Evolutionary conservation across 2,113 vertebrate species (phyloP), one percentile per base, ranked within the genome.

Genomic region (Ciconia maguari): DNA sequence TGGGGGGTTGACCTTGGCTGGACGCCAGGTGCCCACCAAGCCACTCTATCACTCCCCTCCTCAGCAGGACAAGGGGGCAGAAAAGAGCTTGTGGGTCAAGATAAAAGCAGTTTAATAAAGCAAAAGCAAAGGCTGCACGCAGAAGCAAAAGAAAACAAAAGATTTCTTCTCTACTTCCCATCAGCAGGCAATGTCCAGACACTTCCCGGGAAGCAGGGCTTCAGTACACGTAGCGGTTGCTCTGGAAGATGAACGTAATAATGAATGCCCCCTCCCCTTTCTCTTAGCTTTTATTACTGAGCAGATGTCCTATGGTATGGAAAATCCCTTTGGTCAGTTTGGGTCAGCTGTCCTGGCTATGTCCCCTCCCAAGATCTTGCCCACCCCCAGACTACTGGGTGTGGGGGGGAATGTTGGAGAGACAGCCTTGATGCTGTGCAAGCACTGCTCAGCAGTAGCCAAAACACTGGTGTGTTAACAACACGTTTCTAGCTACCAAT

Each of bases 181-280:
- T 27, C 83, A 69, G 30, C 30, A 87, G 18, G 41, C 7, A 3
- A 20, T 8, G 25, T 12, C 46, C 32, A 78, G 25, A 26, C 29
- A 13, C 20, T 41, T 83, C 25, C 20, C 6, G 19, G 58, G 16
- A 26, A 46, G 17, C 1, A 78, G 25, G 15, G 13, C 32, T 77
- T 26, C 44, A 24, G 26, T 9, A 27, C 0, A 4, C 4, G 10
- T 1, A 27, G 12, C 5, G 6, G 38, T 64, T 64, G 30, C 54
- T 57, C 54, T 1, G 14, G 54, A 57, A 57, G 54, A 57, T 18
- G 32, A 57, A 12, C 6, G 17, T 32, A 32, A 32, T 32, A 57
- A 20, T 5, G 18, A 57, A 55, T 17, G 27, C 18, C 30, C 54
- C 19, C 46, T 4, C 46, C 18, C 7, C 46, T 46, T 46, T 19